These are phyloP conservation scores for Serinus canaria DNA, from an alignment of 2,113 vertebrate genomes.

Conservation along the genomic window DNA sequence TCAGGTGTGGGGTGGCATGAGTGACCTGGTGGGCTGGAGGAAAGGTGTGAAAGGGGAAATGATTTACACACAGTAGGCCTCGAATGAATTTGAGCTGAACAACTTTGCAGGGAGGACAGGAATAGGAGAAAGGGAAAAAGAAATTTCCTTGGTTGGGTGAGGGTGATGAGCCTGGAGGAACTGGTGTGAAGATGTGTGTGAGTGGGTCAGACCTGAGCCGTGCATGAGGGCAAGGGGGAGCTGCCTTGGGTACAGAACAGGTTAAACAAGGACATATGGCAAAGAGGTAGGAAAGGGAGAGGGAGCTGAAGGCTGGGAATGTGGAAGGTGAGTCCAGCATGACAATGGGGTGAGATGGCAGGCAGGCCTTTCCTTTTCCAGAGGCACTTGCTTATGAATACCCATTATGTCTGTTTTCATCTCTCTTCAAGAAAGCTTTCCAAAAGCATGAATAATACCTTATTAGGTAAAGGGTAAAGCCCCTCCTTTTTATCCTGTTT, in stretches of 20 bases:
- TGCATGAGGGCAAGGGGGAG: not conserved
- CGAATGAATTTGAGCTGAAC: not conserved
- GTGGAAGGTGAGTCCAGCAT: not conserved
- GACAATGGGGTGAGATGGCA: not conserved
- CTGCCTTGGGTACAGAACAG: not conserved
- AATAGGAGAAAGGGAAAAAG: not conserved
- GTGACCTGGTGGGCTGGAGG: not conserved
- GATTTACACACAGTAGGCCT: not conserved
- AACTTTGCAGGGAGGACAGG: not conserved
- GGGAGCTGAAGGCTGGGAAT: not conserved
- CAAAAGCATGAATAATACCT: constrained; percentile 56
- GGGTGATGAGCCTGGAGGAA: not conserved
- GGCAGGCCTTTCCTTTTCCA: not conserved
- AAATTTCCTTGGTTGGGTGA: not conserved
- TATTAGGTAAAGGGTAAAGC: constrained; percentile 36
- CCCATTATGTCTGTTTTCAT: not conserved
- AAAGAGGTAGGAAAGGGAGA: not conserved
- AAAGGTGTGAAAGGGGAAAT: not conserved
- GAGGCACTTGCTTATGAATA: not conserved
- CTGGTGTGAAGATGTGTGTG: not conserved
- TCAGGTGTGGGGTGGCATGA: not conserved
- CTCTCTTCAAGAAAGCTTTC: constrained; percentile 8
- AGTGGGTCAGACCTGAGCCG: not conserved
- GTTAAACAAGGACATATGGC: not conserved
- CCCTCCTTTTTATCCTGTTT: constrained; percentile 44